These are phyloP conservation scores for Scolopax rusticola DNA, from an alignment of 2,797 vertebrate species.

Conservation along the genomic window DNA sequence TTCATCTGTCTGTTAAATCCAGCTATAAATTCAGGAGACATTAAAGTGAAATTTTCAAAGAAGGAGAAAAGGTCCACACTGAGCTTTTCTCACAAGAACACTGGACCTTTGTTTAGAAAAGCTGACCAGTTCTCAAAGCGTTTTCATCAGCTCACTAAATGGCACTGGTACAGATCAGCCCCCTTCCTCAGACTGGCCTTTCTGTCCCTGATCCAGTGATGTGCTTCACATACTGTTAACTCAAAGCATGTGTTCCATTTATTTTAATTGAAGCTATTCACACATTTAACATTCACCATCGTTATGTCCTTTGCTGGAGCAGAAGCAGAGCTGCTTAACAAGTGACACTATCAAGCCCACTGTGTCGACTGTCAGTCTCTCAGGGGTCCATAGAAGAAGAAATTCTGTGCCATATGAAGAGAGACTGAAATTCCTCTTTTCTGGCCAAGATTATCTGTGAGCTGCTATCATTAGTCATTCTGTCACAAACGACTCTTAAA, in stretches of 20 bases:
- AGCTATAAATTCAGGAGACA: conserved; percentile 12
- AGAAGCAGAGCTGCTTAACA: background rate
- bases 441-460: background rate
- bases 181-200: background rate
- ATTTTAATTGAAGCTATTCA: conserved; percentile 20
- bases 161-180: background rate
- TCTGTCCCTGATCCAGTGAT: background rate
- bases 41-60: background rate
- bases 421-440: background rate
- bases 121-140: background rate
- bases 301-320: background rate
- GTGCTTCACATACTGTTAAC: background rate
- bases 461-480: background rate
- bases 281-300: background rate
- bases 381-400: background rate
- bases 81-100: conserved; percentile 17
- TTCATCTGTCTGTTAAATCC: background rate
- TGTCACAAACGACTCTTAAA: conserved; percentile 9
- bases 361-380: background rate
- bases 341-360: background rate
- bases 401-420: background rate
- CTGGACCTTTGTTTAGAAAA: conserved; percentile 22
- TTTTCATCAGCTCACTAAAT: background rate
- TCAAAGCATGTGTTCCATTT: background rate
- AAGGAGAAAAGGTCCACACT: background rate